These are phyloP conservation scores for Gandaritis pyraliata DNA, from an alignment of 2,888 invertebrate species.

Conservation along the genomic window DNA sequence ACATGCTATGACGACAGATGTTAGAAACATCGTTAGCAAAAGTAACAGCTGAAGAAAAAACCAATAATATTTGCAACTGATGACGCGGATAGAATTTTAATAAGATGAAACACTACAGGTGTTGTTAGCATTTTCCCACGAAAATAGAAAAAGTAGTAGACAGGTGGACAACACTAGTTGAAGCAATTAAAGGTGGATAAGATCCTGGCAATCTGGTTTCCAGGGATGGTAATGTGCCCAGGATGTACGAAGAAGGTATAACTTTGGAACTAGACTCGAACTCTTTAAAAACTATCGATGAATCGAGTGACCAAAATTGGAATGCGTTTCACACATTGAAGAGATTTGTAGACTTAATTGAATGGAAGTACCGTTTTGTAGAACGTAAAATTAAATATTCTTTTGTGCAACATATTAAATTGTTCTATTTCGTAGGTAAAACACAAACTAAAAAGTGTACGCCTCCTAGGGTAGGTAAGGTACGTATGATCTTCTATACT, in stretches of 20 bases:
- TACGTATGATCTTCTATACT: too few relatives aligned
- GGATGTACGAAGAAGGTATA: constrained; percentile 27
- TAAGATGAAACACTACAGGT: constrained; percentile 53
- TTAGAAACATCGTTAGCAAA: constrained; percentile 22
- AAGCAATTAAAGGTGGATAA: constrained; percentile 68
- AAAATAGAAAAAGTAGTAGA: constrained; percentile 56
- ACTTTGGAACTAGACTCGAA: too few relatives aligned
- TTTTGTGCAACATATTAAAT: too few relatives aligned
- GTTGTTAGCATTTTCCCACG: constrained; percentile 64
- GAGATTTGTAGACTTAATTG: too few relatives aligned
- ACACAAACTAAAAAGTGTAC: too few relatives aligned
- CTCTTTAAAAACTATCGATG: too few relatives aligned
- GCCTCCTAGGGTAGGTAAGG: too few relatives aligned
- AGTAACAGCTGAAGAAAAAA: constrained; percentile 24
- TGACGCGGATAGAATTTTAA: constrained; percentile 45
- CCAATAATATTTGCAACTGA: constrained; percentile 35
- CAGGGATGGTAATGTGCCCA: constrained; percentile 49
- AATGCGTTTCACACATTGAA: too few relatives aligned
- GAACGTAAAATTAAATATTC: too few relatives aligned
- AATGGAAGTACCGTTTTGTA: too few relatives aligned
- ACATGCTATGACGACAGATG: constrained; percentile 28
- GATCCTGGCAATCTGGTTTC: constrained; percentile 66
- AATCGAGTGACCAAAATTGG: too few relatives aligned
- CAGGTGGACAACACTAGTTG: constrained; percentile 63
- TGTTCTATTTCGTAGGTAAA: too few relatives aligned